Base-by-base conservation (phyloP, 2,888 invertebrate species). In the Halocaridina rubra region DNA sequence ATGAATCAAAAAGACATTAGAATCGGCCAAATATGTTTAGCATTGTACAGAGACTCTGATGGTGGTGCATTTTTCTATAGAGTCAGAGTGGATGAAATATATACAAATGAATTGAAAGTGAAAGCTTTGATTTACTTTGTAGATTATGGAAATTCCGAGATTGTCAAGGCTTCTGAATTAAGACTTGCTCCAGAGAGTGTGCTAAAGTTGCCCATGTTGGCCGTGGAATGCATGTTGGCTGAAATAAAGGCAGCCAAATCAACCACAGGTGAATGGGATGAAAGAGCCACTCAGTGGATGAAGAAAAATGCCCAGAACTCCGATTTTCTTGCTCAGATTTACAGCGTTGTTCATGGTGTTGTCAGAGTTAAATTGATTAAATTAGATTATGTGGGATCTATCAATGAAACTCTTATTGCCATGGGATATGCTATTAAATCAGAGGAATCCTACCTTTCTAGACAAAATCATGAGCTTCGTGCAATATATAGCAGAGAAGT, bases 371-470 rank as follows among this genome's bases (percentile, higher is more conserved):
- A 94, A 78, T 90, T 97, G 61, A 91, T 92, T 67, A 89, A 89
- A 27, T 81, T 77, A 8, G 79, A 80, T 0, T 33, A 2, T 19
- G n/a, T 32, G 79, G 88, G 92, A 0, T 93, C 91, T 87, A 90
- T 96, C 7, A 96, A 96, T 90, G 91, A 94, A 4, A 91, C 92
- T 78, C 91, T 98, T 7, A 91, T 96, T 0, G 91, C 93, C 0
- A 90, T 92, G 13, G 93, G 93, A 0, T 93, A 92, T 88, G 97
- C 95, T 0, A 93, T 94, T 71, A 89, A 91, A 16, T 93, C 93
- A 7, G 95, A 95, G 88, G 97, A 97, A 90, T 94, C 94, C 89
- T 95, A 94, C 89, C 92, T 95, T 72, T 97, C 97, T 0, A 94
- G 94, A 93, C 89, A 92, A 82, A 94, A 94, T 90, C 93, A 93